Percentiles rank a stretch among this genome's conserved stretches.
These are phyloP conservation scores for Patagioenas fasciata DNA, from an alignment of 2,113 vertebrate genomes.

Conservation along the genomic window DNA sequence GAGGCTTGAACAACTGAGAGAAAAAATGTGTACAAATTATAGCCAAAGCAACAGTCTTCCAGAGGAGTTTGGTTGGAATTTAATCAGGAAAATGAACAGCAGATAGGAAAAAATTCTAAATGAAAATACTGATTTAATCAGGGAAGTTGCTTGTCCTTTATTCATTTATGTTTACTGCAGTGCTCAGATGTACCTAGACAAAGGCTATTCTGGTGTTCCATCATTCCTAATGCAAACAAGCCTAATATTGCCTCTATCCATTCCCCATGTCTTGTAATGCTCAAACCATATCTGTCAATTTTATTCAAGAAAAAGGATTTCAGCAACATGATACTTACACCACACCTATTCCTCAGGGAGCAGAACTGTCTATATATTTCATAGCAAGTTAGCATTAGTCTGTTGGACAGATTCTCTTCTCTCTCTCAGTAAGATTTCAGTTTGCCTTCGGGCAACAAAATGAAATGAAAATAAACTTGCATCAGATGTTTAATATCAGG, in stretches of 20 bases:
- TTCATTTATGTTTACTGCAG: background rate
- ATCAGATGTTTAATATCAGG: slow-evolving; percentile 12
- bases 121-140: background rate
- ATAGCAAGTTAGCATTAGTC: background rate
- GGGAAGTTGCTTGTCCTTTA: background rate
- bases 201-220: background rate
- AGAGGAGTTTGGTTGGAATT: accelerated
- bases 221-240: background rate
- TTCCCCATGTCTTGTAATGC: background rate
- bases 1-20: background rate
- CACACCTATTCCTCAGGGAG: slow-evolving; percentile 19
- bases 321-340: background rate
- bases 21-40: background rate
- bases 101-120: background rate
- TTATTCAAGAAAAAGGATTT: background rate
- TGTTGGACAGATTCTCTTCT: background rate
- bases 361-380: background rate
- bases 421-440: background rate
- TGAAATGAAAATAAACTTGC: slow-evolving; percentile 29
- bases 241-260: background rate
- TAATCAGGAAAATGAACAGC: background rate
- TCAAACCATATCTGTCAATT: slow-evolving; percentile 26
- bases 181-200: background rate
- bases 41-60: background rate
- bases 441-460: slow-evolving; percentile 9